Evolutionary conservation across 2,888 invertebrate genomes (phyloP).

Genomic region (Drosophila siamana): DNA sequence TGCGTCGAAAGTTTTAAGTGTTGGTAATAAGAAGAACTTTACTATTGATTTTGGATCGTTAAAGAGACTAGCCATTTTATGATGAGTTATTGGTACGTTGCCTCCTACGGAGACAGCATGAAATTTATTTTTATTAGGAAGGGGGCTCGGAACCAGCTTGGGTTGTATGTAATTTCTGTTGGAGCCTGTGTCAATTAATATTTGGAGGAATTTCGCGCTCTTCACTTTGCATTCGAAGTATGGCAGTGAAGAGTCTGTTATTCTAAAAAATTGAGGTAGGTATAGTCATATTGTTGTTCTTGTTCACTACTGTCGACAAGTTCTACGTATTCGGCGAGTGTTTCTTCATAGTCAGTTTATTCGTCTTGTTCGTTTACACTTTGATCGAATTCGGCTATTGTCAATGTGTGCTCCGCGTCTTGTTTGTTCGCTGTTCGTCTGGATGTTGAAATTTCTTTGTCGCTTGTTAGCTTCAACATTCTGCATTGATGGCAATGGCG

Average conservation of each 20-base stretch:
- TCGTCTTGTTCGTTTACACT: neutral
- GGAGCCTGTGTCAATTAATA: constrained; percentile 3
- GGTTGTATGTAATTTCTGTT: constrained; percentile 1
- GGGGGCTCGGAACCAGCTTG: neutral
- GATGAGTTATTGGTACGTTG: neutral
- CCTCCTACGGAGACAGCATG: neutral
- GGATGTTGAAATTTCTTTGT: constrained; percentile 1
- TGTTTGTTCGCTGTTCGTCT: neutral
- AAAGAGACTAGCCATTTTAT: neutral
- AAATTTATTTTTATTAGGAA: neutral
- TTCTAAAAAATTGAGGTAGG: constrained; percentile 1
- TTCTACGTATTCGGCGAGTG: neutral
- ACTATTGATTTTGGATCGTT: neutral
- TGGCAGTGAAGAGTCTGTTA: neutral
- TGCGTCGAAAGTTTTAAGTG: neutral
- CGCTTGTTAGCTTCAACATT: neutral
- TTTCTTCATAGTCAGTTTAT: neutral
- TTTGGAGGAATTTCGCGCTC: neutral
- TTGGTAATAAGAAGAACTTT: neutral
- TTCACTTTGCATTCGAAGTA: constrained; percentile 10
- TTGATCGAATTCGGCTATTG: neutral
- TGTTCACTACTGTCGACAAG: neutral
- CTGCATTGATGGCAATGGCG: neutral
- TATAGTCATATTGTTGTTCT: neutral
- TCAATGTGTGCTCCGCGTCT: neutral